Conservation (phyloP, 1,140 invertebrate genomes). For the Achatina immaculata region DNA sequence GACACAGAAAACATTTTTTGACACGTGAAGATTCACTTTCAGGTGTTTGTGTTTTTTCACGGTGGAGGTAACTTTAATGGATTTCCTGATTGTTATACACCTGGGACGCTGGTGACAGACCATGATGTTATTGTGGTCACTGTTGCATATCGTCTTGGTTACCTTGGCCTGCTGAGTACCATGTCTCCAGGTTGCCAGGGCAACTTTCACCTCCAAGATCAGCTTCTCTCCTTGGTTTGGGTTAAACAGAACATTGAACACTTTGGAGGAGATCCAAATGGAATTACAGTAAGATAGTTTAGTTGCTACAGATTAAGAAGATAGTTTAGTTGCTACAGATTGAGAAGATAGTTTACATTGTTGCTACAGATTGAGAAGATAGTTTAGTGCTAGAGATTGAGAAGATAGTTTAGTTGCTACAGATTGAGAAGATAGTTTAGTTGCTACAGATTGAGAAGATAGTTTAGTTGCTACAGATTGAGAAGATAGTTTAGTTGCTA, state of each 20-base stretch:
- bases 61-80: slow-evolving; percentile 93
- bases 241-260: slow-evolving; percentile 78
- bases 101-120: slow-evolving; percentile 78
- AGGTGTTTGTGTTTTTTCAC: slow-evolving; percentile 96
- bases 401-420: too few species aligned
- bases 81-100: slow-evolving; percentile 91
- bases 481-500: too few species aligned
- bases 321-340: too few species aligned
- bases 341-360: too few species aligned
- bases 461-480: too few species aligned
- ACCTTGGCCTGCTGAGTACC: slow-evolving; percentile 80
- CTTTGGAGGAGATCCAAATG: slow-evolving; percentile 76
- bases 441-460: too few species aligned
- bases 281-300: slow-evolving; percentile 79
- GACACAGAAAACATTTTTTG: too few species aligned
- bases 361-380: too few species aligned
- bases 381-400: too few species aligned
- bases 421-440: too few species aligned
- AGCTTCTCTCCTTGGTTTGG: slow-evolving; percentile 81
- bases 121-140: slow-evolving; percentile 85
- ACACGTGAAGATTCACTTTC: too few species aligned
- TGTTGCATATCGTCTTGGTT: slow-evolving; percentile 82
- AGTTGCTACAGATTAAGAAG: too few species aligned
- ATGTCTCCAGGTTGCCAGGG: slow-evolving; percentile 55
- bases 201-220: slow-evolving; percentile 73